These are phyloP conservation scores for Macrotus californicus DNA, from an alignment of 2,113 vertebrate species.

Conservation along the genomic window DNA sequence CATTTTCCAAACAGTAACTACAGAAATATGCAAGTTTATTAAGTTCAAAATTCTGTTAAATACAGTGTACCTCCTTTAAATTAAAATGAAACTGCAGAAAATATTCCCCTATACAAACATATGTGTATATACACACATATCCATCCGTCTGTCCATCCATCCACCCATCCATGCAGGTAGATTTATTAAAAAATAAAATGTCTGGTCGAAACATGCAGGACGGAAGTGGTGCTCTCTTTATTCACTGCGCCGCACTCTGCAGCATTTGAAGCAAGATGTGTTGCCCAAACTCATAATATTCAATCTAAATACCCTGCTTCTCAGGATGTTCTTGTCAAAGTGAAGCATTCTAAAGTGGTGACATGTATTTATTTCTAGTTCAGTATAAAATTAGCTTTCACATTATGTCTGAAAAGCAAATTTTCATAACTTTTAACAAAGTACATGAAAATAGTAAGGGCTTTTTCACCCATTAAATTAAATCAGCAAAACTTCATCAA, in stretches of 20 bases:
- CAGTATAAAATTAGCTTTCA: not conserved
- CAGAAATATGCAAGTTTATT: not conserved
- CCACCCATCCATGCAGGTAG: not conserved
- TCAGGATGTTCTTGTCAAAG: not conserved
- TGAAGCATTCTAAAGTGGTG: not conserved
- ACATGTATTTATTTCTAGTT: not conserved
- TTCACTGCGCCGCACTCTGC: not conserved
- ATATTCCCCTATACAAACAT: not conserved
- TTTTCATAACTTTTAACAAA: constrained; percentile 13
- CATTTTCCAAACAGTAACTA: not conserved
- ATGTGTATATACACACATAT: too few species aligned
- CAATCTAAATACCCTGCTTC: not conserved
- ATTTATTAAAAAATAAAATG: not conserved
- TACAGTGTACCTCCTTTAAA: not conserved
- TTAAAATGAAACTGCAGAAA: not conserved
- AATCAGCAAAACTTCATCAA: not conserved
- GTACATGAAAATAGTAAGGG: not conserved
- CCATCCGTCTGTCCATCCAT: too few species aligned
- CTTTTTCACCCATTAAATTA: not conserved
- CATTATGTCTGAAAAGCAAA: not conserved
- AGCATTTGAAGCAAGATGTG: not conserved
- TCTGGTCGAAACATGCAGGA: not conserved
- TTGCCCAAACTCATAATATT: not conserved
- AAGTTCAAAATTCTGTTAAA: not conserved
- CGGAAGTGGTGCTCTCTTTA: not conserved